Evolutionary conservation across 2,797 vertebrate genomes (phyloP).

Genomic region (Sebastiscus tertius): DNA sequence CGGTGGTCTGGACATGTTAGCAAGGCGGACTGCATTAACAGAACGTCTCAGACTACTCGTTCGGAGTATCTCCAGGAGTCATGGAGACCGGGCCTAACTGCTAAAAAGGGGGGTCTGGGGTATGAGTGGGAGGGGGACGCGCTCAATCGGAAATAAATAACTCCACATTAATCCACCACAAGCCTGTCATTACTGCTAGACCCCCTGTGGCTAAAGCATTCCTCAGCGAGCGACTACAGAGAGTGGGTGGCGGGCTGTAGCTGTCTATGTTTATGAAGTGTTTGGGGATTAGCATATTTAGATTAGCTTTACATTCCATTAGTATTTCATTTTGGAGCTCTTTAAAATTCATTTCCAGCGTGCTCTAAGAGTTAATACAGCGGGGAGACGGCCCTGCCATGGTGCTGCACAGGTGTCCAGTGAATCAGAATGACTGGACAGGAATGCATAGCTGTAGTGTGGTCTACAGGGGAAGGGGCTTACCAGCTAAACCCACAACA

Average conservation of each 20-base stretch:
- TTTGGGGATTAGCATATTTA: slow-evolving; percentile 84
- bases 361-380: slow-evolving; percentile 41
- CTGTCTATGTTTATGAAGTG: slow-evolving; percentile 75
- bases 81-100: slow-evolving; percentile 48
- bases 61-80: slow-evolving; percentile 59
- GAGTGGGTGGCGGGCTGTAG: slow-evolving; percentile 69
- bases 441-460: slow-evolving; percentile 51
- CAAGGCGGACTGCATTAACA: slow-evolving; percentile 74
- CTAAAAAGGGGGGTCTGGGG: slow-evolving; percentile 23
- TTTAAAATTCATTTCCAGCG: slow-evolving; percentile 71
- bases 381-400: background rate
- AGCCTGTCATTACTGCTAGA: slow-evolving; percentile 78
- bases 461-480: slow-evolving; percentile 50
- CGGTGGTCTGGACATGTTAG: slow-evolving; percentile 81
- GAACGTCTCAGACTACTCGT: slow-evolving; percentile 41
- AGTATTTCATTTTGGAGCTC: slow-evolving; percentile 70
- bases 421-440: slow-evolving; percentile 54
- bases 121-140: slow-evolving; percentile 46
- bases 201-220: slow-evolving; percentile 82
- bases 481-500: slow-evolving; percentile 50
- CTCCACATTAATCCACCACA: slow-evolving; percentile 82
- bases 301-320: slow-evolving; percentile 85
- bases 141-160: slow-evolving; percentile 82
- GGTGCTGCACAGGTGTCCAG: slow-evolving; percentile 55
- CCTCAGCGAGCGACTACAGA: slow-evolving; percentile 70